Conservation (phyloP, 1,140 invertebrate genomes). For the Prorops nasuta region DNA sequence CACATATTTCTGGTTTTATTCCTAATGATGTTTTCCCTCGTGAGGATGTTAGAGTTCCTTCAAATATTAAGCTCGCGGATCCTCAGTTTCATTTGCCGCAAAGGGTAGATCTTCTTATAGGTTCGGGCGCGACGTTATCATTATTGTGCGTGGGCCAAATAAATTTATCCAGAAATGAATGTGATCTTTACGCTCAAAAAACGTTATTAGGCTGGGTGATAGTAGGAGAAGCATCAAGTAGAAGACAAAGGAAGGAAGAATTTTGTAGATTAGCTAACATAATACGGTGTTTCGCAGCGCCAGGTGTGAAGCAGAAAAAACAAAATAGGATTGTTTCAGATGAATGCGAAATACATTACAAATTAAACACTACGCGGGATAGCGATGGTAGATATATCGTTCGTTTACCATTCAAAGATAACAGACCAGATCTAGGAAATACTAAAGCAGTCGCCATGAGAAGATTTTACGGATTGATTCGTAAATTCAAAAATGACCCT, state of each 20-base stretch:
- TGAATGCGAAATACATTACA: constrained; percentile 8
- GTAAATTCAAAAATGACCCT: background rate
- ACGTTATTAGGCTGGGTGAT: constrained; percentile 14
- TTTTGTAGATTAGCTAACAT: too few species aligned
- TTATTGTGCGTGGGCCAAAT: background rate
- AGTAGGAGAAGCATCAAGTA: too few species aligned
- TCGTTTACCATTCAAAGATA: background rate
- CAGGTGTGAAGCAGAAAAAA: too few species aligned
- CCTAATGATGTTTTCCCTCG: constrained; percentile 1
- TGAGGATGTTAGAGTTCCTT: background rate
- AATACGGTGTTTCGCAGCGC: too few species aligned
- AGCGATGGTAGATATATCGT: background rate
- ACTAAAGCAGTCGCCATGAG: background rate
- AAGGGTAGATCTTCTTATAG: background rate
- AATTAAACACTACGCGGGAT: background rate
- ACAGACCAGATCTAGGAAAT: background rate
- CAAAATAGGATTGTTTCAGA: too few species aligned
- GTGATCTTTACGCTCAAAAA: constrained; percentile 5
- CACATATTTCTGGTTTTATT: background rate
- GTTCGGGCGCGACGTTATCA: background rate
- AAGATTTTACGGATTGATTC: background rate
- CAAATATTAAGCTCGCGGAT: background rate
- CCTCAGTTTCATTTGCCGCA: background rate
- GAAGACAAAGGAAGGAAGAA: too few species aligned
- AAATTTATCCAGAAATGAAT: background rate